A percentile compares a stretch with the other conserved stretches of the same genome.
phyloP scores from a whole-genome alignment of 2,888 invertebrate genomes.

The Clostera curtula region DNA sequence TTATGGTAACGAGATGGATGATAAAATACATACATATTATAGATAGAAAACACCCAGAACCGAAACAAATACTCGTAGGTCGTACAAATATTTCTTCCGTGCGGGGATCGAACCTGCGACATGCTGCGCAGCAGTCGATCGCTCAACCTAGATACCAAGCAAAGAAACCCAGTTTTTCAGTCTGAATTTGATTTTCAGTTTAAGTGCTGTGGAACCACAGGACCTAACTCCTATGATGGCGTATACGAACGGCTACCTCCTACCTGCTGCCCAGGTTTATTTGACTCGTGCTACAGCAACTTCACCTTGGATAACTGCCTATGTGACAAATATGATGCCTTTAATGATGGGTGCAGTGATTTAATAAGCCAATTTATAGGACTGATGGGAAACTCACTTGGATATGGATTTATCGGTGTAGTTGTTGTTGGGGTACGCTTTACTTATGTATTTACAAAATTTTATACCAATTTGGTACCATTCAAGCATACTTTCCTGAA shows the following conservation, averaged over 20 bases:
- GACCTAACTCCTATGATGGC: conserved; percentile 11
- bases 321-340: conserved; percentile 9
- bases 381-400: not conserved
- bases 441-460: not conserved
- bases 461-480: too few relatives aligned
- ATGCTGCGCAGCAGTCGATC: too few relatives aligned
- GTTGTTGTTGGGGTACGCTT: conserved; percentile 7
- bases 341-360: conserved; percentile 8
- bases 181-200: conserved; percentile 7
- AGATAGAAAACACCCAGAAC: too few relatives aligned
- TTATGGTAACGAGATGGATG: too few relatives aligned
- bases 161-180: too few relatives aligned
- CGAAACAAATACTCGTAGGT: too few relatives aligned
- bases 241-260: conserved; percentile 5
- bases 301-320: not conserved
- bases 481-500: too few relatives aligned
- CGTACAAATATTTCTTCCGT: too few relatives aligned
- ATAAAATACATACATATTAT: too few relatives aligned
- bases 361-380: conserved; percentile 1
- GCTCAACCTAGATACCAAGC: too few relatives aligned
- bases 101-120: too few relatives aligned
- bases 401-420: conserved; percentile 1
- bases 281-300: not conserved
- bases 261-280: conserved; percentile 11
- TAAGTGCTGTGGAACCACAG: conserved; percentile 15